These are phyloP conservation scores for Drosophila repletoides DNA, from an alignment of 1,140 invertebrate species.

Conservation along the genomic window DNA sequence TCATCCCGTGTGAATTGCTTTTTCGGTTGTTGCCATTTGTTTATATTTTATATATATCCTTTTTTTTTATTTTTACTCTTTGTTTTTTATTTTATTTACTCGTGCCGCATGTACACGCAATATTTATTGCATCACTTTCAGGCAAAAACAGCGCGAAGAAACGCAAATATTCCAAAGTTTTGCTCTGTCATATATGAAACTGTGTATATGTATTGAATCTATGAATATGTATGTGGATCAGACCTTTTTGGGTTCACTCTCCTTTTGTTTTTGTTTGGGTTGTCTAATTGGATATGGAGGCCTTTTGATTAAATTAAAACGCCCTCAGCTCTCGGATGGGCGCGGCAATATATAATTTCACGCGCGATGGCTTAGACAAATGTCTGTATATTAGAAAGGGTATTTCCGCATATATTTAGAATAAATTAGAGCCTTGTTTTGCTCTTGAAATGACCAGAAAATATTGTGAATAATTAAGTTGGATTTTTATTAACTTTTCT, in stretches of 20 bases:
- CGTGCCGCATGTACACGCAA: slow-evolving; percentile 31
- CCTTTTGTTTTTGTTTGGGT: background rate
- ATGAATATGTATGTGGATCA: background rate
- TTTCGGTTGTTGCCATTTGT: background rate
- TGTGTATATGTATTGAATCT: background rate
- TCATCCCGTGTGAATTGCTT: slow-evolving; percentile 39
- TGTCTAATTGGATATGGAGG: slow-evolving; percentile 2
- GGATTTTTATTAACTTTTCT: no score
- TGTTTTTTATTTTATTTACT: slow-evolving; percentile 46
- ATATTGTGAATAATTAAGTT: no score
- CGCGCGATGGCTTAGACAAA: no score
- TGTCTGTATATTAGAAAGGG: no score
- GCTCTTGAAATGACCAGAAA: no score
- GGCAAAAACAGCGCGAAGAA: slow-evolving; percentile 7
- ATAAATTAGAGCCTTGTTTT: no score
- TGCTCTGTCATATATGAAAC: background rate
- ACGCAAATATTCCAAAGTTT: slow-evolving; percentile 2
- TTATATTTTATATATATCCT: background rate
- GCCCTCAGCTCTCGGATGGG: background rate
- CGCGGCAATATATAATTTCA: no score
- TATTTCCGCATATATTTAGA: no score
- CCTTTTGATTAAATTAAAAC: slow-evolving; percentile 15
- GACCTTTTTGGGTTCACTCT: background rate
- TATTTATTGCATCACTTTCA: slow-evolving; percentile 67
- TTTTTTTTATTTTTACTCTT: slow-evolving; percentile 7